Base-by-base conservation (phyloP, 2,888 invertebrate species). In the Lamellibrachia columna region DNA sequence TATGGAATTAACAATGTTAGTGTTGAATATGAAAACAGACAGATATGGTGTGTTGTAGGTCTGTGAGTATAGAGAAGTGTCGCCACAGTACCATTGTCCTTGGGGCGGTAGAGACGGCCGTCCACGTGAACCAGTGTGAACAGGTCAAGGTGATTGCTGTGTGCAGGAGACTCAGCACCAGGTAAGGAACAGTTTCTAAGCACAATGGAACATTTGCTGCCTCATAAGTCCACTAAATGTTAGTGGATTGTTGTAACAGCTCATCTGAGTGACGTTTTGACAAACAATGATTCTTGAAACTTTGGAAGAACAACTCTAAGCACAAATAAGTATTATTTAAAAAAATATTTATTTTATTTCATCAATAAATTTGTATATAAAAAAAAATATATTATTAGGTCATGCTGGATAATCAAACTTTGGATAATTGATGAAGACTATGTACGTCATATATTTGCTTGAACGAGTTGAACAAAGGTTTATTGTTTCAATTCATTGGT, bases 61-160 rank as follows among this genome's bases (percentile, higher is more conserved):
- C 96, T 28, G 96, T 96, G 75, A 96, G 95, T 9, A 95, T 96
- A 91, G 96, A 96, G 94, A 96, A 96, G 93, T 97, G 97, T 94
- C 95, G 96, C 75, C 96, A 96, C 94, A 95, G 96, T 3, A 96
- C 96, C 0, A 95, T 97, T 8, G 95, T 97, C 8, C 95, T 97
- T 60, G 97, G 97, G 9, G 96, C 97, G 4, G 96, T 97, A n/a
- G 96, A 96, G 93, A 96, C 96, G 2, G 95, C 96, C 3, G 95
- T 97, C 3, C 96, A 96, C 92, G 93, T 97, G 52, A 96, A 95
- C 93, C 95, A 96, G 93, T 97, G 97, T 95, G 96, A 97, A 93
- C 95, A 96, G 91, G 95, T 96, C n/a, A 96, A 96, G 1, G 94
- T 97, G 90, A 95, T 96, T 15, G 96, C 95, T 53, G 95, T 95